Evolutionary conservation across 2,888 invertebrate genomes (phyloP), one percentile per base, ranked within the genome.

Genomic region (Zootermopsis nevadensis): DNA sequence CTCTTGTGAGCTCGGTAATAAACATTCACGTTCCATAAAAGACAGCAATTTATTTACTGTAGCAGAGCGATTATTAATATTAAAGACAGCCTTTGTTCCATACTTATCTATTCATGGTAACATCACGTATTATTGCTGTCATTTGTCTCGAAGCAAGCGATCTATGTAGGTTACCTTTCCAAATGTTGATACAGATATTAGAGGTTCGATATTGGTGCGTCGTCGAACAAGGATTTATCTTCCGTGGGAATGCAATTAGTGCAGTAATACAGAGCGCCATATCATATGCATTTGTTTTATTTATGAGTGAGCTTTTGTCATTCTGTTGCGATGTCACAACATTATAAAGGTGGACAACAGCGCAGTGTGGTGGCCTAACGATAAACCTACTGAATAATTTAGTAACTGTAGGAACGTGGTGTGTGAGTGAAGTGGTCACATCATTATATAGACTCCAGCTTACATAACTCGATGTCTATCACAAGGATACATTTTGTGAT

Each of bases 301-400:
- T 74, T 31, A 74, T 74, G 74, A 74, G 33, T n/a, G 2, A 33
- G 74, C 74, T 74, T 74, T 74, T 74, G 74, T 74, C 38, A 15
- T 74, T 38, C n/a, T 27, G 8, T n/a, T 60, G 60, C n/a, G 60
- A 60, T n/a, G 74, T 74, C 74, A 74, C 33, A 74, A 10, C 38
- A 38, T 38, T 38, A 74, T 74, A 38, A 74, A 38, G 42, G 38
- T 38, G 22, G 74, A 74, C 74, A 69, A 22, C 22, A 69, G 69
- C 33, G 31, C 69, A 15, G 69, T 69, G 33, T 69, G 69, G 74
- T 74, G 27, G 60, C 27, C n/a, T 4, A n/a, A 27, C 60, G 74
- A 74, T 74, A 38, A 74, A n/a, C 31, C 2, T 1, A 38, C n/a
- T 74, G 74, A 74, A 74, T 74, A 33, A 74, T 74, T 74, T n/a